Conservation (phyloP, 2,113 vertebrate genomes). For the Emydocephalus ijimae region DNA sequence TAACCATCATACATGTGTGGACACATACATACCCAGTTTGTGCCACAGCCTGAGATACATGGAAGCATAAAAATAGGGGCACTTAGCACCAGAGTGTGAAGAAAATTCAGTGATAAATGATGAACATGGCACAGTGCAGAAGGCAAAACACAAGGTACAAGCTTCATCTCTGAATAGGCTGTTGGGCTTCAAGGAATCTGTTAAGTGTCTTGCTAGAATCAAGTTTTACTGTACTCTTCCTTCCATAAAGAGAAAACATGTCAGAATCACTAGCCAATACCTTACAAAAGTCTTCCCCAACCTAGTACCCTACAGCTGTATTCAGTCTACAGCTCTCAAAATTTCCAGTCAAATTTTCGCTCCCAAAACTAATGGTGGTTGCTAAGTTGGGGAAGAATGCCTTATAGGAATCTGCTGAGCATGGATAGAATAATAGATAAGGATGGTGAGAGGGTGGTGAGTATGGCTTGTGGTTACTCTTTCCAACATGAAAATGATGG, state of each 20-base stretch:
- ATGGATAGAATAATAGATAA: neutral
- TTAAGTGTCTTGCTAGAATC: neutral
- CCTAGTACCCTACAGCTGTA: neutral
- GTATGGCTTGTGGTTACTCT: neutral
- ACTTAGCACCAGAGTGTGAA: conserved; percentile 19
- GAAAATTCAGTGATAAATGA: neutral
- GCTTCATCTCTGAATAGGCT: neutral
- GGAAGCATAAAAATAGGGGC: conserved; percentile 5
- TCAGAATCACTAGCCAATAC: neutral
- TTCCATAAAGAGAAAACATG: neutral
- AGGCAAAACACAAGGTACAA: no score
- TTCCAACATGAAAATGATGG: no score
- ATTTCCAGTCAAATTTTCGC: neutral
- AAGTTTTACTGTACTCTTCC: neutral
- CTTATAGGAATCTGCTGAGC: neutral
- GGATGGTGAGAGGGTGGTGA: neutral
- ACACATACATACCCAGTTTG: conserved; percentile 5
- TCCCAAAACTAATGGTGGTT: neutral
- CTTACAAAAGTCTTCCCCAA: neutral
- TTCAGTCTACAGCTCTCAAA: neutral
- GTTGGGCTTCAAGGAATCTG: neutral
- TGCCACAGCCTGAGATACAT: conserved; percentile 30
- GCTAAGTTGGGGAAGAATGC: neutral
- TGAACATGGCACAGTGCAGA: neutral
- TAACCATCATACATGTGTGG: neutral